Conservation (phyloP, 2,888 invertebrate species). For the Pedicia rivosa region DNA sequence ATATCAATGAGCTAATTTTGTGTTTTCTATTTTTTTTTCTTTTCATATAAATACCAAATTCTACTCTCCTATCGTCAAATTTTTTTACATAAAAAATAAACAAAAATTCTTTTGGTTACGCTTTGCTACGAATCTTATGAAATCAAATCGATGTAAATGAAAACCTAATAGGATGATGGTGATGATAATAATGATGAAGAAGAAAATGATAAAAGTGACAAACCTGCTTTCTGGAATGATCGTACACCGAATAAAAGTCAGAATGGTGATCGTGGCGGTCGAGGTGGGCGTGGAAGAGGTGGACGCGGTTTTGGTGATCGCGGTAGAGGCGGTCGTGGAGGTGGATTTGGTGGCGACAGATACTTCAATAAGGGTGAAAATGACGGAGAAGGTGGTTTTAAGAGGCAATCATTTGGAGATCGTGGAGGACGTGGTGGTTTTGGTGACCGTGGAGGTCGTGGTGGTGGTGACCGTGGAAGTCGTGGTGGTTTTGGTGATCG, state of each 20-base stretch:
- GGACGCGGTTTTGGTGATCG: constrained; percentile 16
- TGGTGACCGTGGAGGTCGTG: constrained; percentile 26
- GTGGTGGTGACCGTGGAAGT: constrained; percentile 17
- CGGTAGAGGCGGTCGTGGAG: constrained; percentile 17
- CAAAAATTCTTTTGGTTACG: too few species aligned
- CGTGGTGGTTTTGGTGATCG: constrained; percentile 22
- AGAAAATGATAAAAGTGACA: too few species aligned
- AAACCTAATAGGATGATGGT: constrained; percentile 9
- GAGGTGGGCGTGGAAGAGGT: constrained; percentile 14
- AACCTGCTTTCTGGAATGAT: too few species aligned
- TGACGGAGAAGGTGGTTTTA: constrained; percentile 22
- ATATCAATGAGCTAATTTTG: constrained; percentile 33
- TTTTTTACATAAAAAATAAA: too few species aligned
- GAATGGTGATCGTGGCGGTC: constrained; percentile 16
- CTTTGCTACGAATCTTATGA: too few species aligned
- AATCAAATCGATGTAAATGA: too few species aligned
- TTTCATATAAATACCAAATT: constrained; percentile 17
- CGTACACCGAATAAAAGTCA: constrained; percentile 9
- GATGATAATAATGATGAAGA: too few species aligned
- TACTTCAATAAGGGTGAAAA: constrained; percentile 11
- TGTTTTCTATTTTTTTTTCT: constrained; percentile 22
- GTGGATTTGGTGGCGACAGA: constrained; percentile 13
- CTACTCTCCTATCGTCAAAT: too few species aligned
- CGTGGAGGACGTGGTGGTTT: constrained; percentile 26
- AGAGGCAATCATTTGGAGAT: constrained; percentile 24